Evolutionary conservation across 2,797 vertebrate genomes (phyloP), one percentile per base, ranked within the genome.

Genomic region (Bradypus variegatus): DNA sequence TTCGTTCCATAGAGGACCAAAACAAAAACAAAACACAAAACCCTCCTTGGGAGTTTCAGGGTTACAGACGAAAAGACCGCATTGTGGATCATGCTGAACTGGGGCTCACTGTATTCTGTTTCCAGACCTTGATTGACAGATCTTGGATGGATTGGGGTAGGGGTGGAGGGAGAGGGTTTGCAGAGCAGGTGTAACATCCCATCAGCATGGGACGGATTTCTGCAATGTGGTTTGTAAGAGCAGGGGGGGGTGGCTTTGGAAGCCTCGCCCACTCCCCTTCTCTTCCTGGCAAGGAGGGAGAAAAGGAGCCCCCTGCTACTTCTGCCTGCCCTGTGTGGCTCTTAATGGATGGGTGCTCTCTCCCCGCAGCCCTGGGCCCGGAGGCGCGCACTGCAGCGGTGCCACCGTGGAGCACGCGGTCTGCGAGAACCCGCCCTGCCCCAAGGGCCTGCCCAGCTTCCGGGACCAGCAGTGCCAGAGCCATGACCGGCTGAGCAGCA

Each of bases 381-480:
- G 99, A 0, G 99, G 99, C 12, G 97, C 97, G 58, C 98, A 98
- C 95, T 99, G 99, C 96, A 97, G 96, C 38, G 98, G 98, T 45
- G 95, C 97, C 97, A 99, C 97, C 0, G 99, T 99, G 95, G 98
- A 99, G 93, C 99, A 99, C 91, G 98, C 98, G 0, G 98, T 98
- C 67, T 99, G 99, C 60, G 99, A 99, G 94, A 98, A 98, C 81
- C 94, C 96, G 50, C 98, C 98, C 21, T 99, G 99, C 96, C 98
- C 98, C 55, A 99, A 99, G 93, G 99, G 99, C 4, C 88, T 97
- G 29, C 98, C 98, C 45, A 98, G 97, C 95, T 99, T 99, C 97
- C 98, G 99, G 90, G 99, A 99, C 96, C 98, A 99, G 91, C 99
- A 99, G 96, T 99, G 99, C 97, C 98, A 98, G 95, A 98, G 98